Percentiles rank a stretch among this genome's conserved stretches.
Conservation (phyloP, 2,888 invertebrate genomes). For the Macroteleia sp. region DNA sequence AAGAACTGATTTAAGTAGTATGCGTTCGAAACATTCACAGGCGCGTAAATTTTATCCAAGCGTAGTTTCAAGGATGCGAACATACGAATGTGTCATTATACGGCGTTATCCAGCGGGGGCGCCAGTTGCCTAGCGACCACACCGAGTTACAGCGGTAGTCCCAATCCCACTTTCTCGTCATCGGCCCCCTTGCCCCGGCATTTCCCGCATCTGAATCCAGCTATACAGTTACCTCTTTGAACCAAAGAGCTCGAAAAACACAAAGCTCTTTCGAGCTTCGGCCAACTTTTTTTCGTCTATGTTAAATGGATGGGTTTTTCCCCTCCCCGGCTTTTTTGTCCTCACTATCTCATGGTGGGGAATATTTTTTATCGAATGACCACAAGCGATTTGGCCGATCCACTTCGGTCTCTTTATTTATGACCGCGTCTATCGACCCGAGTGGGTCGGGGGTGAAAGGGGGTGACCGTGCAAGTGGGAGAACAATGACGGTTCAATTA, state of each 20-base stretch:
- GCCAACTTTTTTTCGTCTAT: constrained; percentile 9
- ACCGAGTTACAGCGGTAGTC: constrained; percentile 32
- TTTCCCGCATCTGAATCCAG: constrained; percentile 3
- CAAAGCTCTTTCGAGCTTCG: constrained; percentile 20
- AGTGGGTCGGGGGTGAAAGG: neutral
- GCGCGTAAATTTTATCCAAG: constrained; percentile 19
- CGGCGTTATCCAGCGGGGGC: constrained; percentile 38
- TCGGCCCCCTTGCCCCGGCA: neutral
- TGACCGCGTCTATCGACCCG: constrained; percentile 24
- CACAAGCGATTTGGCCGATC: constrained; percentile 7
- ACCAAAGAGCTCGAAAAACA: constrained; percentile 18
- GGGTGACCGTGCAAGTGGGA: constrained; percentile 12
- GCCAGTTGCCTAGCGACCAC: constrained; percentile 54
- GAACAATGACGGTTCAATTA: constrained; percentile 43
- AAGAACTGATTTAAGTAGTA: constrained; percentile 23
- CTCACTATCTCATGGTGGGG: too few species aligned
- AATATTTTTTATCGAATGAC: constrained; percentile 4
- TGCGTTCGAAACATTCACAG: constrained; percentile 2
- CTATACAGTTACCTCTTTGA: constrained; percentile 31
- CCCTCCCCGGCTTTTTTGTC: neutral
- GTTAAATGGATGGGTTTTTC: neutral
- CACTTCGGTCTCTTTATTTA: constrained; percentile 9
- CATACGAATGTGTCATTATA: constrained; percentile 53
- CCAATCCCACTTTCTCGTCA: neutral
- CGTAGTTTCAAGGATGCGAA: constrained; percentile 32